Conservation (phyloP, 1,140 invertebrate species). For the Magallana gigas region DNA sequence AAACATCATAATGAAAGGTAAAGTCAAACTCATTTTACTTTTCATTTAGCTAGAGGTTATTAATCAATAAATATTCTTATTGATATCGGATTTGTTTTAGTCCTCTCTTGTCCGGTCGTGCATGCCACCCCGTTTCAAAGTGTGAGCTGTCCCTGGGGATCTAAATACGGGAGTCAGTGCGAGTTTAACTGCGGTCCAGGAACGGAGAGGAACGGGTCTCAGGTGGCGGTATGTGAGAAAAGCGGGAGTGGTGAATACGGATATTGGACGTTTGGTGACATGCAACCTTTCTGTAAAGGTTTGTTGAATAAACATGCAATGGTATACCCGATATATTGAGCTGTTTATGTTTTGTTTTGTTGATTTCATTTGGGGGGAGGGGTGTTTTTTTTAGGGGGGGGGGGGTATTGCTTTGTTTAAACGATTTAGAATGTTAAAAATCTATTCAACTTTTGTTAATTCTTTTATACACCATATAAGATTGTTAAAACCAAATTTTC, state of each 20-base stretch:
- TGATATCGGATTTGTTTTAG: neutral
- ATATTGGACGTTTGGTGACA: conserved; percentile 27
- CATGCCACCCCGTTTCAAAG: conserved; percentile 7
- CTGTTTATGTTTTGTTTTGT: no score
- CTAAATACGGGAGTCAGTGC: conserved; percentile 30
- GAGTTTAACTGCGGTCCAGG: conserved; percentile 37
- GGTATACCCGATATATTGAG: neutral
- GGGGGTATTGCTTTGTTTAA: no score
- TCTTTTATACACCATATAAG: no score
- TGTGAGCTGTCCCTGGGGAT: conserved; percentile 35
- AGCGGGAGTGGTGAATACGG: neutral
- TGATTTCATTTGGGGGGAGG: no score
- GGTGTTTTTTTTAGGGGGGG: no score
- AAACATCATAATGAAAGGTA: conserved; percentile 50
- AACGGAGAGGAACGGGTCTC: conserved; percentile 3
- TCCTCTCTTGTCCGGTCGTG: conserved; percentile 25
- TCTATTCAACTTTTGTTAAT: no score
- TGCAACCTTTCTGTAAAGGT: conserved; percentile 47
- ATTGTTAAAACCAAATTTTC: no score
- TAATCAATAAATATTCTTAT: no score
- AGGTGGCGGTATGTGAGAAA: conserved; percentile 1
- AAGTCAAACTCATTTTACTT: no score
- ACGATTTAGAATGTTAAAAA: no score
- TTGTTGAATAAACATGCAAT: neutral
- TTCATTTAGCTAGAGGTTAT: no score